Percentiles rank a stretch among this genome's conserved stretches.
These are phyloP conservation scores for Patella vulgata DNA, from an alignment of 1,140 invertebrate genomes.

Conservation along the genomic window DNA sequence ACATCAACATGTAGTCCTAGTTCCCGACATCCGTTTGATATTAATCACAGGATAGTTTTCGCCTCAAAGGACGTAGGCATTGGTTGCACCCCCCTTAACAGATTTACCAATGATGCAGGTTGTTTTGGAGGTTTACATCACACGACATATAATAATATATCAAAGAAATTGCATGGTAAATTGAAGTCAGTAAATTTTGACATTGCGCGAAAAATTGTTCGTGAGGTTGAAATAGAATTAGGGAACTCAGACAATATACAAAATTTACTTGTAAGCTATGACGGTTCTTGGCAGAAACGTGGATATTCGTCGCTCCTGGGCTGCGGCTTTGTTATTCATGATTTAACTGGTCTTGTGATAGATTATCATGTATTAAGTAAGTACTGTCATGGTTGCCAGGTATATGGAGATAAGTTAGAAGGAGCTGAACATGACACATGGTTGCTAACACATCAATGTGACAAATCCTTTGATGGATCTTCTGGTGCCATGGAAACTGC, in stretches of 20 bases:
- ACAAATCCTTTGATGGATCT: constrained; percentile 10
- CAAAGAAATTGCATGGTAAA: too few relatives aligned
- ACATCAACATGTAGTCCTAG: too few relatives aligned
- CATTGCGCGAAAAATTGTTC: too few relatives aligned
- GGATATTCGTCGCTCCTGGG: constrained; percentile 8
- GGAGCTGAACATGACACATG: background rate
- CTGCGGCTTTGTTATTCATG: constrained; percentile 1
- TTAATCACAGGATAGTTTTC: too few relatives aligned
- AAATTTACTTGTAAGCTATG: constrained; percentile 4
- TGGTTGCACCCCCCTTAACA: too few relatives aligned
- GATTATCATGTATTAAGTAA: background rate
- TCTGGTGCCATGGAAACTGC: constrained; percentile 6
- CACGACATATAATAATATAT: too few relatives aligned
- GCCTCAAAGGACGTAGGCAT: too few relatives aligned
- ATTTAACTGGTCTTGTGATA: constrained; percentile 1
- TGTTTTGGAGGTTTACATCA: too few relatives aligned
- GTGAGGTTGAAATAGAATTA: background rate
- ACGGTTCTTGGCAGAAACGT: constrained; percentile 11
- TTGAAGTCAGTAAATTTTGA: too few relatives aligned
- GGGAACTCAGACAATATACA: background rate
- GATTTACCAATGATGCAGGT: too few relatives aligned
- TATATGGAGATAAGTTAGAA: background rate
- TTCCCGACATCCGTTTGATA: too few relatives aligned
- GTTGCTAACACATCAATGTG: background rate
- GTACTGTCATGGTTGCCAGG: constrained; percentile 1